These are phyloP conservation scores for Entomobrya multifasciata DNA, from an alignment of 2,888 invertebrate genomes.

Conservation along the genomic window DNA sequence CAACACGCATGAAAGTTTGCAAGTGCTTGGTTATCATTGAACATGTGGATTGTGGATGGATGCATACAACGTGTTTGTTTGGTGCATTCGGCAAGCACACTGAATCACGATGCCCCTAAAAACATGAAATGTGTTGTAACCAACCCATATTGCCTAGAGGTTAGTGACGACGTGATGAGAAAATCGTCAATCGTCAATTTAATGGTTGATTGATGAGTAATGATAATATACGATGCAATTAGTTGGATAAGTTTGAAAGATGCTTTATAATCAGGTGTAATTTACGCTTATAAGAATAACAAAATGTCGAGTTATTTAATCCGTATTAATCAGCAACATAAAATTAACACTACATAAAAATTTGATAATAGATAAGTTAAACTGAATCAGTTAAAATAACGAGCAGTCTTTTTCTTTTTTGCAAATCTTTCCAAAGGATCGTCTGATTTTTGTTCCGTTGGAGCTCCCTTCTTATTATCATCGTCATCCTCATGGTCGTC, in stretches of 20 bases:
- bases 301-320: neutral
- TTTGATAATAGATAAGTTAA: too few species aligned
- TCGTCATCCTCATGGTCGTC: neutral
- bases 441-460: constrained; percentile 19
- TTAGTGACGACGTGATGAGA: too few species aligned
- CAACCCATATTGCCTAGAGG: neutral
- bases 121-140: neutral
- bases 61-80: constrained; percentile 33
- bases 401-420: constrained; percentile 66
- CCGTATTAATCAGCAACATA: too few species aligned
- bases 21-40: too few species aligned
- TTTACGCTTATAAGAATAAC: too few species aligned
- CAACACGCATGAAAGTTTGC: too few species aligned
- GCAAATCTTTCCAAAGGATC: constrained; percentile 77
- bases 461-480: neutral
- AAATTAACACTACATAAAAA: too few species aligned
- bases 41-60: constrained; percentile 47
- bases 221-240: too few species aligned
- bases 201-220: too few species aligned
- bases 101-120: neutral
- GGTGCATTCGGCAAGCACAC: constrained; percentile 20
- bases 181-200: neutral
- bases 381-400: too few species aligned
- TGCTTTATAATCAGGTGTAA: too few species aligned
- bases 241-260: too few species aligned